Evolutionary conservation across 2,113 vertebrate genomes (phyloP).

Genomic region (Enhydra lutris): DNA sequence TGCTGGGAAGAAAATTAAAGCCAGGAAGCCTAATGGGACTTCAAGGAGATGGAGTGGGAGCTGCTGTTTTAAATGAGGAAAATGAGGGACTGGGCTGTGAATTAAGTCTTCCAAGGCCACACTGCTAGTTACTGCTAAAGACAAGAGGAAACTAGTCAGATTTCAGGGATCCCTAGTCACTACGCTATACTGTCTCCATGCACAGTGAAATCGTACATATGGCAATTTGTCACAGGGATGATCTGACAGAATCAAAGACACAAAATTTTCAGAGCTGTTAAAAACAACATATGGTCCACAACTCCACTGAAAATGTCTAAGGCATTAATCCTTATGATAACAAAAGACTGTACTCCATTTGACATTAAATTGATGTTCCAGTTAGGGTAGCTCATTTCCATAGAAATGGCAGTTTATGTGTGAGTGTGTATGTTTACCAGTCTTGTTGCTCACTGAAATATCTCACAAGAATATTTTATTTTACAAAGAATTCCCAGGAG

Average conservation of each 20-base stretch:
- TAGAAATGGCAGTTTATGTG: background rate
- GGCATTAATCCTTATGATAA: background rate
- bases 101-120: background rate
- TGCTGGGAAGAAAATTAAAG: background rate
- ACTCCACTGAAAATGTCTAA: background rate
- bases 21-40: background rate
- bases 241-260: background rate
- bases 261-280: background rate
- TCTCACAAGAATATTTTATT: conserved; percentile 4
- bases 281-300: conserved; percentile 44
- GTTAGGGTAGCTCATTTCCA: conserved; percentile 26
- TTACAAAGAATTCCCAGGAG: background rate
- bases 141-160: background rate
- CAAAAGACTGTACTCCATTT: conserved; percentile 1
- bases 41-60: too few species aligned
- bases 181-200: background rate
- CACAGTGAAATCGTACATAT: background rate
- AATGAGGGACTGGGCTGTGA: background rate
- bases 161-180: background rate
- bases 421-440: background rate
- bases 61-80: background rate
- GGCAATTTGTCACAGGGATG: background rate
- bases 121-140: background rate
- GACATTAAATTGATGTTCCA: conserved; percentile 34
- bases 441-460: conserved; percentile 45